Base-by-base conservation (phyloP, 2,888 invertebrate genomes). In the Kuschelorhynchus macadamiae region DNA sequence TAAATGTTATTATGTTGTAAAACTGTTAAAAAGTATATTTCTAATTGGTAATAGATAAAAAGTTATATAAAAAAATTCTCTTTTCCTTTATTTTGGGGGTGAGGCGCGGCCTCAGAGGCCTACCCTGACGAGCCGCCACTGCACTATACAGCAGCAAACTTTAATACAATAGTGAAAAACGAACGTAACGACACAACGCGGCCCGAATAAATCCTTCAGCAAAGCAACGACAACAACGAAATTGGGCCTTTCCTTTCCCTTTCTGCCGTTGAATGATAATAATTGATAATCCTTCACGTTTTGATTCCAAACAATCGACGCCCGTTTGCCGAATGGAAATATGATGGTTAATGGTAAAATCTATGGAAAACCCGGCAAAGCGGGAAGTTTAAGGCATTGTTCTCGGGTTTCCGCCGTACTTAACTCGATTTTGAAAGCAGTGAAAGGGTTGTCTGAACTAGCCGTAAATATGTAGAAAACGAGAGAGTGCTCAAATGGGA, bases 261-360 rank as follows among this genome's bases (percentile, higher is more conserved):
- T 59, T 59, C 59, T 53, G 46, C 39, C 30, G 16, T 44, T 53
- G 52, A 52, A 53, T 44, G 59, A 66, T 64, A 44, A 56, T 32
- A 66, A 66, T 66, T 66, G 65, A 66, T 66, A 59, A 66, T 66
- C 64, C 57, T 36, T 46, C 59, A 59, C 59, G 46, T 66, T 66
- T 66, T 66, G 65, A 66, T 66, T 66, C 47, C 59, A 59, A 53
- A 66, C 65, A 59, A 66, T 66, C 65, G 59, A 36, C 59, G 57
- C 52, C 56, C 30, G 56, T 49, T 56, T 12, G 36, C 50, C 50
- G 42, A 59, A 66, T 66, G 59, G 57, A 59, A 66, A 66, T 53
- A 56, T 64, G n/a, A n/a, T n/a, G 50, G 50, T 57, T 64, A 57
- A 64, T 50, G 59, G 59, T 17, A 46, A 60, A 66, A 66, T 59